Conservation (phyloP, 1,140 invertebrate genomes). For the Panulirus ornatus region DNA sequence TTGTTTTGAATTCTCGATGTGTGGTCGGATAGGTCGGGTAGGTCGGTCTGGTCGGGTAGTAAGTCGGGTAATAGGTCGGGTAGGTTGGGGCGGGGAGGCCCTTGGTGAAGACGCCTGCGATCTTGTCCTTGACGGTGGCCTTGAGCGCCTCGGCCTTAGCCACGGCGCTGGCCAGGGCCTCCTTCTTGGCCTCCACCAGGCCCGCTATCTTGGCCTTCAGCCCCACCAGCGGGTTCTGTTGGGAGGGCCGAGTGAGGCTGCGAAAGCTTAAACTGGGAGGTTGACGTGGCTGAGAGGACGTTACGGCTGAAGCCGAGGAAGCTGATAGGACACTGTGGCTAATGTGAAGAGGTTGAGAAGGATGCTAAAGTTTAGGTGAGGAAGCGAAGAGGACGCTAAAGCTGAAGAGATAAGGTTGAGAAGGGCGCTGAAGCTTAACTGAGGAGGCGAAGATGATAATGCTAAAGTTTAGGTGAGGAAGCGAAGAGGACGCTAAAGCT, state of each 20-base stretch:
- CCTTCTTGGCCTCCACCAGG: not conserved
- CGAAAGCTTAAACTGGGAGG: too few species aligned
- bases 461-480: not conserved
- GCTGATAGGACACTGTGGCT: not conserved
- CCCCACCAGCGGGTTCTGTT: slow-evolving; percentile 7
- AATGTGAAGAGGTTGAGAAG: not conserved
- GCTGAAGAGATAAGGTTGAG: not conserved
- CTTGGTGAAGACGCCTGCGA: not conserved
- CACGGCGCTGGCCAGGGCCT: not conserved
- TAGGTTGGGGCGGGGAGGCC: not conserved
- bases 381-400: not conserved
- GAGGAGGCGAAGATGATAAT: not conserved
- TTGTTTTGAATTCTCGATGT: not conserved
- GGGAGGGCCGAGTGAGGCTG: not conserved
- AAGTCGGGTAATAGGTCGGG: not conserved
- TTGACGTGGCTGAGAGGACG: too few species aligned
- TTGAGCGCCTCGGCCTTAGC: slow-evolving; percentile 17
- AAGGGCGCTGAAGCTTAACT: not conserved
- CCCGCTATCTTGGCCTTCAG: slow-evolving; percentile 12
- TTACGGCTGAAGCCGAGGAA: not conserved
- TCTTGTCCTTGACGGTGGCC: not conserved
- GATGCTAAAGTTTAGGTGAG: not conserved
- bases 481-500: not conserved
- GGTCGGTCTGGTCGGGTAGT: not conserved
- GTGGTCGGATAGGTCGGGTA: not conserved